Base-by-base conservation (phyloP, 2,888 invertebrate genomes). In the Orthosia cruda region DNA sequence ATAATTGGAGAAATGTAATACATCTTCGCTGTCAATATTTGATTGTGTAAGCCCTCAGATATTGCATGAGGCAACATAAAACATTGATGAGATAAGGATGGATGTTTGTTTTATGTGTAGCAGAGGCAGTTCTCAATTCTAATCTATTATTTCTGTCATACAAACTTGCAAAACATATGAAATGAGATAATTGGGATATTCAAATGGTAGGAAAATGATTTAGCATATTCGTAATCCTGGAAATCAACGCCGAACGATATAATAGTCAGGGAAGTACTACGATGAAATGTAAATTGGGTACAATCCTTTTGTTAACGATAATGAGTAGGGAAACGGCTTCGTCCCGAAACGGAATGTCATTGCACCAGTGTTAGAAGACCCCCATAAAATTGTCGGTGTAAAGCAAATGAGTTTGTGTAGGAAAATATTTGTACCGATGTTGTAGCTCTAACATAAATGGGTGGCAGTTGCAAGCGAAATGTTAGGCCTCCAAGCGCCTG, bases 271-370 rank as follows among this genome's bases (percentile, higher is more conserved):
- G 79, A 85, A 88, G 89, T 87, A 89, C 87, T 66, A 64, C 88
- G 86, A 91, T 89, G 90, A 91, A 94, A 93, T 93, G 93, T 93
- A 93, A 93, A 94, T 93, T 91, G 90, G 88, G 88, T 90, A 89
- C 89, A 92, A 93, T 91, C 93, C 93, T 93, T 93, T 92, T 92
- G 92, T 93, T 92, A 92, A 93, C 90, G 90, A 92, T 93, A 94
- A 94, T 92, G 92, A 92, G 90, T 81, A 89, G 87, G 90, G 87
- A 91, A 92, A 93, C 90, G 90, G 89, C 84, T 89, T 87, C 88
- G 90, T 90, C 89, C 90, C 86, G 77, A 92, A 92, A 90, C 89
- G 88, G 90, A 92, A 91, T 89, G 75, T 77, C 71, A 80, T 81
- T 77, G 59, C 67, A 75, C 87, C 84, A 85, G 67, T 61, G 55